Percentiles rank a stretch among this genome's conserved stretches.
Evolutionary conservation across 2,797 vertebrate species (phyloP).

Genomic region (Acrossocheilus wenchowensis): DNA sequence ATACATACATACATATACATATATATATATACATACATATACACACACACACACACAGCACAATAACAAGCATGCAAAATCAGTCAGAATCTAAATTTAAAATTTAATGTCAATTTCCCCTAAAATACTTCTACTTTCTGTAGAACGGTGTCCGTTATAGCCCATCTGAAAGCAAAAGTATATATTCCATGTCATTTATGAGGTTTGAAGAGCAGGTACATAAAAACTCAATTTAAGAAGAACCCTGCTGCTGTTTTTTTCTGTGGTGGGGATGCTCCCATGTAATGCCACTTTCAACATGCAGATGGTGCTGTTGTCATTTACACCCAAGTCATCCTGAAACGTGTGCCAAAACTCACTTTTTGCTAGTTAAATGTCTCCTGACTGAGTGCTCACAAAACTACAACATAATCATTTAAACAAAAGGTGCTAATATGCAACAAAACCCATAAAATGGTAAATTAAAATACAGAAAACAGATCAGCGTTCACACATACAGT

Average conservation of each 20-base stretch:
- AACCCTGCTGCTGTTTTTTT: neutral
- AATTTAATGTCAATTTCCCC: neutral
- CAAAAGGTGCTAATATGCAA: constrained; percentile 7
- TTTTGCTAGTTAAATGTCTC: neutral
- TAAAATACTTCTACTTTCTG: neutral
- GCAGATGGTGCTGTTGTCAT: constrained; percentile 81
- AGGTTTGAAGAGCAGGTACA: neutral
- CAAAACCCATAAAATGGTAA: neutral
- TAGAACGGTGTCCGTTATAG: neutral
- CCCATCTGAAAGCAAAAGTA: neutral
- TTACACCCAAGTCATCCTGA: constrained; percentile 37
- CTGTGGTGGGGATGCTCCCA: neutral
- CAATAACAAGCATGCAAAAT: neutral
- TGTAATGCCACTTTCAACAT: constrained; percentile 70
- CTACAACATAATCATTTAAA: neutral
- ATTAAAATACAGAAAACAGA: neutral
- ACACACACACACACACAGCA: neutral
- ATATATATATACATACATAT: too few relatives aligned
- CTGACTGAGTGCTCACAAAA: neutral
- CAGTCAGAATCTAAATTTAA: neutral
- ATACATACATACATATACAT: neutral
- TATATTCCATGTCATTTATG: neutral
- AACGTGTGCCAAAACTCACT: neutral
- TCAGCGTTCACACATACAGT: neutral
- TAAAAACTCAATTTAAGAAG: neutral